Conservation (phyloP, 2,797 vertebrate genomes). For the Tokudaia tokunoshimensis region DNA sequence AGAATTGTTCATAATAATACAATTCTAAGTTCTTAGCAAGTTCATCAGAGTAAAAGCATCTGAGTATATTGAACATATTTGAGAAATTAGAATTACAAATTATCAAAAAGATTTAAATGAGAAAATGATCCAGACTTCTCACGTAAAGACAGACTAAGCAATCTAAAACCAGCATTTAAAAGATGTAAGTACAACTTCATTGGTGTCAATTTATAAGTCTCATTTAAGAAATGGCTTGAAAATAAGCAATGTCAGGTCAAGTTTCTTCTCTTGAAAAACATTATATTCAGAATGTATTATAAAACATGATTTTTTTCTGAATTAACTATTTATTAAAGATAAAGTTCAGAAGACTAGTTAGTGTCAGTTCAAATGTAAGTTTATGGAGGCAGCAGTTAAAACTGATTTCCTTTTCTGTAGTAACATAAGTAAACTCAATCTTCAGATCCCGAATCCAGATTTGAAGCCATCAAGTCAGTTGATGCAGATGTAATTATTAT, state of each 20-base stretch:
- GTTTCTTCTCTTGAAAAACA: neutral
- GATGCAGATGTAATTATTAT: neutral
- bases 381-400: conserved; percentile 11
- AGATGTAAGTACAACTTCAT: neutral
- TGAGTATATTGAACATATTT: conserved; percentile 41
- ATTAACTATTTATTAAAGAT: neutral
- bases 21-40: neutral
- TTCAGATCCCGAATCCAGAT: neutral
- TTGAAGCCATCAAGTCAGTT: neutral
- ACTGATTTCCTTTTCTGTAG: neutral
- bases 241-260: neutral
- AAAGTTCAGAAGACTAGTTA: conserved; percentile 3
- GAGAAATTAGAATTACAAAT: conserved; percentile 45
- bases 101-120: conserved; percentile 55
- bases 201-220: neutral
- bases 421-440: conserved; percentile 20
- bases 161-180: conserved; percentile 38
- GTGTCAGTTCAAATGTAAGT: conserved; percentile 34
- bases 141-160: neutral
- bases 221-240: conserved; percentile 60
- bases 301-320: neutral
- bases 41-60: conserved; percentile 55
- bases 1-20: neutral
- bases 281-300: neutral
- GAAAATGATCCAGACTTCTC: neutral